phyloP scores from a whole-genome alignment of 2,797 vertebrate species.

The Hybognathus amarus region DNA sequence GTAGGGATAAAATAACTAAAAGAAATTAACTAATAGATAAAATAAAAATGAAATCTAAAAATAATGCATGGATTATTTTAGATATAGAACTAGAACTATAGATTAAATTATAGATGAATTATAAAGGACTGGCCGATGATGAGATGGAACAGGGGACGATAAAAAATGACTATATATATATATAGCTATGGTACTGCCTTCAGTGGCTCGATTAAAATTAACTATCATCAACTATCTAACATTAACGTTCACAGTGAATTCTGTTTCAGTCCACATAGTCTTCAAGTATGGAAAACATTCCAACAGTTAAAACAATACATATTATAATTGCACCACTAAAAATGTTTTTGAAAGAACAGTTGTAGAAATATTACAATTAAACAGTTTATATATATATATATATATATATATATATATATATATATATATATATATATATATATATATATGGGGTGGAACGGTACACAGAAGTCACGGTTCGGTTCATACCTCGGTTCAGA shows the following conservation, averaged over 20 bases:
- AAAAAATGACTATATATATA: background rate
- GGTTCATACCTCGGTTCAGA: no score
- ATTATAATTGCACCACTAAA: background rate
- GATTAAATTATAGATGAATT: background rate
- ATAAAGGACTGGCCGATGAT: background rate
- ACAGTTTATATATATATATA: background rate
- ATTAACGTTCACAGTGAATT: background rate
- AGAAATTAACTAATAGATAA: background rate
- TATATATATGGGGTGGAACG: no score
- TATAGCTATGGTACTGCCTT: no score
- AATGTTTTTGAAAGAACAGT: background rate
- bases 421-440: no score
- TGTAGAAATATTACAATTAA: background rate
- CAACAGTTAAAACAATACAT: background rate
- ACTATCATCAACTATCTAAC: background rate
- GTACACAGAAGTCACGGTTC: no score
- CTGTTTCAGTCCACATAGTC: background rate
- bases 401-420: background rate
- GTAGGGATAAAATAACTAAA: background rate
- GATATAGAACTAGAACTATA: no score
- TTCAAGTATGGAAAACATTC: background rate
- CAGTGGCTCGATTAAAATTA: no score
- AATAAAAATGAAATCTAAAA: constrained; percentile 2
- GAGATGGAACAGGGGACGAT: background rate
- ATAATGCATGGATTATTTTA: background rate